Conservation (phyloP, 2,888 invertebrate genomes). For the Trichogramma dendrolimi region DNA sequence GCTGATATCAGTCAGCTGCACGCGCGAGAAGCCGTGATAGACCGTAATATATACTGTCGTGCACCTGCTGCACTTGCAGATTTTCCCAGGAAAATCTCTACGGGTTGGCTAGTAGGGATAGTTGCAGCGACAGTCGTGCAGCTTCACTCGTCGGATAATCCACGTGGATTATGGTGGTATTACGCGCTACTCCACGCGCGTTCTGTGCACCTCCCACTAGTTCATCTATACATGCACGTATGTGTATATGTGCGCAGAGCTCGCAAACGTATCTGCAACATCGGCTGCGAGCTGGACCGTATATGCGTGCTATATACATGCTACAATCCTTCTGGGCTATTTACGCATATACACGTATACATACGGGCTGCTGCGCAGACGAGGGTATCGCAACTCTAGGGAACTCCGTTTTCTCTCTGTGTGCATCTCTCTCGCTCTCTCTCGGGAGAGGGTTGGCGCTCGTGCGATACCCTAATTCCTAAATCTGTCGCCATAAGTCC, state of each 20-base stretch:
- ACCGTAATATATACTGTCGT: too few species aligned
- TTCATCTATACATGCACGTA: constrained; percentile 24
- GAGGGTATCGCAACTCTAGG: constrained; percentile 37
- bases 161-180: constrained; percentile 52
- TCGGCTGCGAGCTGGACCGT: not conserved
- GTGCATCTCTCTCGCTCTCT: not conserved
- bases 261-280: not conserved
- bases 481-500: constrained; percentile 54
- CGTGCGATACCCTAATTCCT: constrained; percentile 53
- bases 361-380: constrained; percentile 35
- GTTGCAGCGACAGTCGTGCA: not conserved
- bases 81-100: too few species aligned
- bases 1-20: too few species aligned
- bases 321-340: constrained; percentile 26
- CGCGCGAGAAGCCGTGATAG: too few species aligned
- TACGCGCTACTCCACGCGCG: constrained; percentile 50
- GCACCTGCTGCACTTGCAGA: too few species aligned
- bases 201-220: constrained; percentile 40
- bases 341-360: constrained; percentile 32
- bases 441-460: constrained; percentile 41
- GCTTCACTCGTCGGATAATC: constrained; percentile 48
- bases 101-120: too few species aligned
- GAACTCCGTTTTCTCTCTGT: constrained; percentile 40
- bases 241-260: constrained; percentile 24
- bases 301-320: constrained; percentile 24